These are phyloP conservation scores for Trematomus bernacchii DNA, from an alignment of 2,797 vertebrate species.

Conservation along the genomic window DNA sequence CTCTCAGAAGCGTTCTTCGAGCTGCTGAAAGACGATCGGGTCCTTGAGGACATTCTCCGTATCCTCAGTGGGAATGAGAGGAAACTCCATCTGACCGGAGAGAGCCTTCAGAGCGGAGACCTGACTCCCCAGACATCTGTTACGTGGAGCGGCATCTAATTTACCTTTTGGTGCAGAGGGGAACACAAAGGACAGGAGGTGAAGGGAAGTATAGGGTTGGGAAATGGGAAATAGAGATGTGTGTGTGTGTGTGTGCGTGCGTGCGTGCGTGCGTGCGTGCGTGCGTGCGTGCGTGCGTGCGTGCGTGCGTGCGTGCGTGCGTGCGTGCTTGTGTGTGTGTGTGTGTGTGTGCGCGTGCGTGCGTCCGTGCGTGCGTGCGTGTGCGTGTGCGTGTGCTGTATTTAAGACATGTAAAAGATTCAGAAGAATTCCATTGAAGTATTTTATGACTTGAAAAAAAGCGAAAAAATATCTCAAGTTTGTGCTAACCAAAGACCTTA, in stretches of 20 bases:
- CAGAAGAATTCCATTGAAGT: no score
- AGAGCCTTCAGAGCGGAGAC: slow-evolving; percentile 60
- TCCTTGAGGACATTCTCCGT: slow-evolving; percentile 54
- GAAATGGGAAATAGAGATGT: slow-evolving; percentile 18
- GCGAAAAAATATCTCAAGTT: no score
- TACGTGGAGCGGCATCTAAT: slow-evolving; percentile 69
- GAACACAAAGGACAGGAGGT: slow-evolving; percentile 43
- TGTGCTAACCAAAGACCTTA: no score
- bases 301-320: slow-evolving; percentile 17
- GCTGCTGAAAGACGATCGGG: slow-evolving; percentile 67
- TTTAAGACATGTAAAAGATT: no score
- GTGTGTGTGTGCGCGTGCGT: slow-evolving; percentile 14
- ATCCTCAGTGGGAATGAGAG: slow-evolving; percentile 33
- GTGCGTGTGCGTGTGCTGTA: slow-evolving; percentile 2
- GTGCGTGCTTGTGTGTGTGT: slow-evolving; percentile 12
- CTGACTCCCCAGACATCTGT: slow-evolving; percentile 77
- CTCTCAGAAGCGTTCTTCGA: slow-evolving; percentile 6
- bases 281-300: slow-evolving; percentile 6
- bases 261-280: slow-evolving; percentile 17
- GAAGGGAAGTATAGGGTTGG: slow-evolving; percentile 7
- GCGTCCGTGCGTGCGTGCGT: slow-evolving; percentile 12
- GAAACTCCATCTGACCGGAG: slow-evolving; percentile 71
- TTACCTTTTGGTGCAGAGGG: slow-evolving; percentile 63
- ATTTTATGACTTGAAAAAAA: no score
- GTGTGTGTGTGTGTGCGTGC: slow-evolving; percentile 11